Conservation (phyloP, 2,888 invertebrate species). For the Lasius platythorax region DNA sequence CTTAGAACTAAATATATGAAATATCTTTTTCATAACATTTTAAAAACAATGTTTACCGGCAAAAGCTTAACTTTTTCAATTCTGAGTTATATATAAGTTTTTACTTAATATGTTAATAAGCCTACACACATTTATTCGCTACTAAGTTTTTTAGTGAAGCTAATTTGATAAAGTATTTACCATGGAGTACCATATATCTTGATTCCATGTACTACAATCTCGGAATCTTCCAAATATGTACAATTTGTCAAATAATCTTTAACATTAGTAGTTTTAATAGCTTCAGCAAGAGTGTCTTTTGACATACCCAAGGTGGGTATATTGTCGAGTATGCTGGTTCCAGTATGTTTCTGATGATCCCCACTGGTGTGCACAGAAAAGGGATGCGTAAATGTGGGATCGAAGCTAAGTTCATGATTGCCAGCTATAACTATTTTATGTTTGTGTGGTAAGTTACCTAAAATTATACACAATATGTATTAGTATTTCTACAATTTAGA, state of each 20-base stretch:
- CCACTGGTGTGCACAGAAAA: conserved; percentile 85
- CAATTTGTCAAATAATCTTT: conserved; percentile 91
- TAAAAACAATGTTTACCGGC: background rate
- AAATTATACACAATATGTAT: conserved; percentile 14
- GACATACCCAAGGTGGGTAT: conserved; percentile 90
- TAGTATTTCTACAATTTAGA: background rate
- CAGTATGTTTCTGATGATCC: conserved; percentile 86
- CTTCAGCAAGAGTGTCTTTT: conserved; percentile 89
- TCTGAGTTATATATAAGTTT: conserved; percentile 23
- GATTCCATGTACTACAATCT: conserved; percentile 90
- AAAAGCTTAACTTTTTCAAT: conserved; percentile 12
- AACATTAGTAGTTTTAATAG: conserved; percentile 89
- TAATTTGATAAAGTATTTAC: conserved; percentile 84
- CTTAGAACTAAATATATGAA: background rate
- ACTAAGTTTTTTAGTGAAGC: background rate
- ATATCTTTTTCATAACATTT: background rate
- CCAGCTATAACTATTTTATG: conserved; percentile 94
- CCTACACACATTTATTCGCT: background rate
- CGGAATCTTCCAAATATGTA: conserved; percentile 91
- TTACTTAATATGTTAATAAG: conserved; percentile 3
- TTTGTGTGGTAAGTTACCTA: conserved; percentile 90
- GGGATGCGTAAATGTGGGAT: conserved; percentile 89
- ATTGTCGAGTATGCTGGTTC: conserved; percentile 87
- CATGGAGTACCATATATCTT: conserved; percentile 94
- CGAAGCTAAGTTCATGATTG: conserved; percentile 95